Evolutionary conservation across 2,113 vertebrate species (phyloP).

Genomic region (Sakesphorus luctuosus): DNA sequence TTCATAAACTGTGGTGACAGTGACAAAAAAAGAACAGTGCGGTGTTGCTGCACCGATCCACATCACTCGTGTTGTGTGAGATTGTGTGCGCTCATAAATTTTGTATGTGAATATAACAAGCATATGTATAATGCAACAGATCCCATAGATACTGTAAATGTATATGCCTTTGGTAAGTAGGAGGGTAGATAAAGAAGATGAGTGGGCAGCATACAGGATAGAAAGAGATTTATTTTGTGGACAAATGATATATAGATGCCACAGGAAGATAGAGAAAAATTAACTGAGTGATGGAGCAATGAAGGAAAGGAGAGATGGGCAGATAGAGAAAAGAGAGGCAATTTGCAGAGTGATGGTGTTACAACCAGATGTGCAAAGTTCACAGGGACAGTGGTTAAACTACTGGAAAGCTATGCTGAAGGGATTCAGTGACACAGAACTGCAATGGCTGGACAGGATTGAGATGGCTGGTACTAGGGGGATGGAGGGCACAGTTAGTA

Average conservation of each 20-base stretch:
- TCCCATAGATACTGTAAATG: conserved; percentile 74
- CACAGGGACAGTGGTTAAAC: conserved; percentile 1
- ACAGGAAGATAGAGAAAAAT: conserved; percentile 35
- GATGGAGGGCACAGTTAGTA: not conserved
- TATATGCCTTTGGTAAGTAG: conserved; percentile 73
- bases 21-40: conserved; percentile 51
- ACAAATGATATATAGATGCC: conserved; percentile 55
- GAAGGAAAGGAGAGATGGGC: conserved; percentile 31
- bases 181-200: conserved; percentile 78
- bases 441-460: not conserved
- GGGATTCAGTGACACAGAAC: not conserved
- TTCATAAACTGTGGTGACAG: conserved; percentile 30
- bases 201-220: conserved; percentile 65
- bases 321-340: conserved; percentile 4
- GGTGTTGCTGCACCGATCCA: conserved; percentile 30
- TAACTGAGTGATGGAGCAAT: not conserved
- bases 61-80: conserved; percentile 39
- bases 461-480: conserved; percentile 1
- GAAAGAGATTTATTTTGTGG: conserved; percentile 67
- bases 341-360: not conserved
- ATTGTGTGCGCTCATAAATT: conserved; percentile 57
- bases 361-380: conserved; percentile 61
- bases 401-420: not conserved
- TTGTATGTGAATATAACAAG: conserved; percentile 51
- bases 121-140: conserved; percentile 71